Conservation (phyloP, 2,113 vertebrate genomes). For the Parotia lawesii region DNA sequence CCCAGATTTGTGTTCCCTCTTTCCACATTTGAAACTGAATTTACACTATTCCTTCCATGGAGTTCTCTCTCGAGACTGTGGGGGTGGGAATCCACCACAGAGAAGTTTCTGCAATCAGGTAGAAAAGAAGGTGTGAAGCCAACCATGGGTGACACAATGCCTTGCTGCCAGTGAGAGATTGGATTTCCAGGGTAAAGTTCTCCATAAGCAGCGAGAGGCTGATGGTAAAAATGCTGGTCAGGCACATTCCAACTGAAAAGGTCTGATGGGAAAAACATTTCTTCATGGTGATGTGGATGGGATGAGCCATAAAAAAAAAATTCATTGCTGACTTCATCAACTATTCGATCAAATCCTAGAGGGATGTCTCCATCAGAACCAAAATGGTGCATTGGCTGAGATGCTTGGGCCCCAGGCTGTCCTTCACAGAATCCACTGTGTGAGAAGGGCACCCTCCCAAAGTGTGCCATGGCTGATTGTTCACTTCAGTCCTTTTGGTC, state of each 20-base stretch:
- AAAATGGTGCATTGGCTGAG: neutral
- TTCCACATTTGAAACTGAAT: neutral
- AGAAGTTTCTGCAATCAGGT: neutral
- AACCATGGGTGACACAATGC: neutral
- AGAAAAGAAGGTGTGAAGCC: neutral
- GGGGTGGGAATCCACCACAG: neutral
- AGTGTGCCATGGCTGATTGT: neutral
- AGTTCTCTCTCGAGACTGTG: neutral
- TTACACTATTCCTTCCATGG: neutral
- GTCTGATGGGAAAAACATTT: neutral
- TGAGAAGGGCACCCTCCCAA: neutral
- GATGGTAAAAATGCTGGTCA: neutral
- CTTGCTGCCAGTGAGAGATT: neutral
- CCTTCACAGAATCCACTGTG: neutral
- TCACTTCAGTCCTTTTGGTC: neutral
- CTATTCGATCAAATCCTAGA: neutral
- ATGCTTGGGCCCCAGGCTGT: neutral
- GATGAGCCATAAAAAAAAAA: slow-evolving; percentile 36
- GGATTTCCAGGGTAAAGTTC: neutral
- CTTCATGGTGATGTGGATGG: neutral
- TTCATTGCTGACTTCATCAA: slow-evolving; percentile 31
- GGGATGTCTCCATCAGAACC: neutral
- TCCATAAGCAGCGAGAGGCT: neutral
- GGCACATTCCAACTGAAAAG: neutral
- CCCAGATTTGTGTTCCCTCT: neutral